Evolutionary conservation across 2,113 vertebrate species (phyloP).

Genomic region (Holacanthus passer): DNA sequence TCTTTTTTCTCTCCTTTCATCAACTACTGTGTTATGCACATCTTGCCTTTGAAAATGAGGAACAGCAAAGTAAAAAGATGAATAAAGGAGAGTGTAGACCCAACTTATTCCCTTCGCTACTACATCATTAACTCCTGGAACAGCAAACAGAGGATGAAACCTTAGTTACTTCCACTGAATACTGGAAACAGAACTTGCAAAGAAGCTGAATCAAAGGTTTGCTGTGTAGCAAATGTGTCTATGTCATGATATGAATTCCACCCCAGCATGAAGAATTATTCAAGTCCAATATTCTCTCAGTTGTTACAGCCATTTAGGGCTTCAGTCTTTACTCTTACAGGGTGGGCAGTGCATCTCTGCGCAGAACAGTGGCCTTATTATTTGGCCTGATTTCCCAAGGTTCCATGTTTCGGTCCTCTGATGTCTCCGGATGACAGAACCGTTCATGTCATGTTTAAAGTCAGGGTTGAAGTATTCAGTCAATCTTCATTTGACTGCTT

Average conservation of each 20-base stretch:
- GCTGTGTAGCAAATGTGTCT: constrained; percentile 11
- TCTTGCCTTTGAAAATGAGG: constrained; percentile 73
- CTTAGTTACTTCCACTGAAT: constrained; percentile 42
- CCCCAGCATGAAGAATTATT: constrained; percentile 18
- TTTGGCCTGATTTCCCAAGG: constrained; percentile 52
- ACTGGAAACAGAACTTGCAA: constrained; percentile 56
- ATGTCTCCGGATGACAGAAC: constrained; percentile 47
- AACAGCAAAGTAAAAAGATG: constrained; percentile 69
- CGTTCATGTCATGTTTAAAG: constrained; percentile 52
- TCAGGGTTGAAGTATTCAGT: constrained; percentile 62
- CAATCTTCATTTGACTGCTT: constrained; percentile 65
- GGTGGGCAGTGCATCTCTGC: not conserved
- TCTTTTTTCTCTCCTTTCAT: constrained; percentile 76
- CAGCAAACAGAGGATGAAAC: constrained; percentile 58
- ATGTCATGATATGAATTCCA: constrained; percentile 37
- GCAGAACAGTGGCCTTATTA: constrained; percentile 56
- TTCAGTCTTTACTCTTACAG: constrained; percentile 42
- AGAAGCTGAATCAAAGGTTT: constrained; percentile 61
- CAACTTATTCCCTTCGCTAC: constrained; percentile 59
- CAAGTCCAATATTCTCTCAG: constrained; percentile 33
- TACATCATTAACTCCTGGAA: constrained; percentile 74
- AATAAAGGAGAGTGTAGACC: constrained; percentile 58
- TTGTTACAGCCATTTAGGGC: constrained; percentile 33
- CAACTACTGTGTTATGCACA: constrained; percentile 70
- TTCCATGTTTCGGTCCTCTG: constrained; percentile 42